Base-by-base conservation (phyloP, 37 sponge, comb jelly and placozoan genomes). In the Oopsacas minuta region DNA sequence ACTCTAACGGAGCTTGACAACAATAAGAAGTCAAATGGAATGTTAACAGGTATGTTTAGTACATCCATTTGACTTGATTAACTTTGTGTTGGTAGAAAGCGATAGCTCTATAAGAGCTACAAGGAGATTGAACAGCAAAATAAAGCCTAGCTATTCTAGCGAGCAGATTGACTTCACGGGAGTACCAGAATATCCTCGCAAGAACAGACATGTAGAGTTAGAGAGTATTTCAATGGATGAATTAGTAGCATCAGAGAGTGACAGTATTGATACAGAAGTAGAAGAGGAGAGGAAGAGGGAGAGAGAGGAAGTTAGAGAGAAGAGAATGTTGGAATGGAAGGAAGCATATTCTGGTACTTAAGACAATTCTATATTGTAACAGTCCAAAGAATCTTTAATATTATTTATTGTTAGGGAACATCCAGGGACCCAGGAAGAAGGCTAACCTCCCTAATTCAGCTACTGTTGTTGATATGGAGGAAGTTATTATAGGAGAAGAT, bases 261-360 rank as follows among this genome's bases (percentile, higher is more conserved):
- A 52, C 85, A 85, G 42, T 81, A 49, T 38, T 46, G 75, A 28
- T 0, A 36, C 17, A 51, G 83, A 37, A 83, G 35, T 0, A 85
- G 85, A 39, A 81, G 82, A 32, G 83, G 39, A 83, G 86, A 39
- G 83, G 82, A 37, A 30, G 83, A 22, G 25, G n/a, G 85, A 3
- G 53, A 5, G 34, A 32, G 82, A 38, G 81, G 25, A 35, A 53
- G 5, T 36, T 35, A 0, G 52, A 39, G 37, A 38, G 81, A 83
- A 37, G 81, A 37, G 69, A 82, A 38, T 17, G 0, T 0, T 28
- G 39, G 51, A 52, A 75, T 35, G 61, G 69, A 1, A 85, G 53
- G 37, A 36, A 38, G 37, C 37, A 75, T 61, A 20, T 34, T 61
- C 75, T 32, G 75, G 75, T 12, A 61, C 51, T 22, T n/a, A n/a